Conservation (phyloP, 2,888 invertebrate genomes). For the Nomada flava region DNA sequence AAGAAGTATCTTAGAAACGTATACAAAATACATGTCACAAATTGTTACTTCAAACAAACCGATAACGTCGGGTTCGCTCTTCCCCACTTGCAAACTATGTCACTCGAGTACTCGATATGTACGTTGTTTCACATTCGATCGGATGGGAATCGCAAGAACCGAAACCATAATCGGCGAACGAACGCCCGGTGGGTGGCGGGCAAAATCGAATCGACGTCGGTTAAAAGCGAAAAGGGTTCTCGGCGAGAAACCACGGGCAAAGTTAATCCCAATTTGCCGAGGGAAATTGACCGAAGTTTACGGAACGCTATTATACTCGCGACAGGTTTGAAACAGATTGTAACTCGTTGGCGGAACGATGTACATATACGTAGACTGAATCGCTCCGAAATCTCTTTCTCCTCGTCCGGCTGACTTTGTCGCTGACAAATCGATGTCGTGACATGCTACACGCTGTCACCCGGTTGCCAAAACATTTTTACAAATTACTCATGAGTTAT, state of each 20-base stretch:
- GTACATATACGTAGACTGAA: conserved; percentile 52
- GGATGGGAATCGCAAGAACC: conserved; percentile 38
- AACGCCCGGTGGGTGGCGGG: not conserved
- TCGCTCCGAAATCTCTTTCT: conserved; percentile 35
- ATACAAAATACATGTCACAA: too few relatives aligned
- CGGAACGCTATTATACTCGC: conserved; percentile 60
- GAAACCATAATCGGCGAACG: conserved; percentile 40
- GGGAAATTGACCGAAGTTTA: conserved; percentile 61
- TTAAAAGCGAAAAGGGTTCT: conserved; percentile 50
- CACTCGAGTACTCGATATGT: not conserved
- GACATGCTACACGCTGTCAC: conserved; percentile 68
- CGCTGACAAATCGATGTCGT: conserved; percentile 77
- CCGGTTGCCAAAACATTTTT: conserved; percentile 76
- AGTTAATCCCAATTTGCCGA: conserved; percentile 64
- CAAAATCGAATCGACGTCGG: conserved; percentile 51
- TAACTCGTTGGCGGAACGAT: conserved; percentile 59
- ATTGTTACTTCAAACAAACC: too few relatives aligned
- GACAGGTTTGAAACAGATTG: conserved; percentile 67
- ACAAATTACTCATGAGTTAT: conserved; percentile 50
- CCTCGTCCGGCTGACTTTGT: conserved; percentile 55
- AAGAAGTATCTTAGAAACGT: too few relatives aligned
- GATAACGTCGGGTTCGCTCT: too few relatives aligned
- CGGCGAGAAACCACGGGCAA: conserved; percentile 54
- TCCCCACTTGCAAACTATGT: not conserved
- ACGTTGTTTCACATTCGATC: not conserved